Evolutionary conservation across 1,140 invertebrate genomes (phyloP).

Genomic region (Amyelois transitella): DNA sequence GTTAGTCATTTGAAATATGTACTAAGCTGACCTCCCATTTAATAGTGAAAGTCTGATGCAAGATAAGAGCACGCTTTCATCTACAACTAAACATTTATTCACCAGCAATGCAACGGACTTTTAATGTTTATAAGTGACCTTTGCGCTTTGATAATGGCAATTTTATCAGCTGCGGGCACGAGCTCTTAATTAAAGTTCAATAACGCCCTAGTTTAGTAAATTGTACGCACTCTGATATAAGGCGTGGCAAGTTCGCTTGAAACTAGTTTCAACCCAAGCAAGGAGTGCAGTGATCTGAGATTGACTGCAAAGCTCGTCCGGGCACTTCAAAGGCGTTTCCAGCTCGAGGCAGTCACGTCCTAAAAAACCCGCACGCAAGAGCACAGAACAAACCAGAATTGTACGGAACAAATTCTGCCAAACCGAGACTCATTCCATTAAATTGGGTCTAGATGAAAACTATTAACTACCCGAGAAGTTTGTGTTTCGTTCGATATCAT

Average conservation of each 20-base stretch:
- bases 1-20: too few species aligned
- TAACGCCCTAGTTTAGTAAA: neutral
- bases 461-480: neutral
- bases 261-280: conserved; percentile 8
- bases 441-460: neutral
- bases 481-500: neutral
- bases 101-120: neutral
- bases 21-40: neutral
- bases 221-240: neutral
- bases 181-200: neutral
- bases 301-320: conserved; percentile 18
- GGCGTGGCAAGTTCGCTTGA: neutral
- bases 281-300: conserved; percentile 18
- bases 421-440: neutral
- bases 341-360: conserved; percentile 16
- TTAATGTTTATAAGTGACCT: neutral
- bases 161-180: neutral
- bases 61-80: conserved; percentile 2
- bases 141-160: neutral
- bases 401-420: neutral
- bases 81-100: conserved; percentile 1
- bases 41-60: conserved; percentile 1
- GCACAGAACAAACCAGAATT: conserved; percentile 13
- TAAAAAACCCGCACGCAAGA: conserved; percentile 6
- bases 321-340: conserved; percentile 10